These are phyloP conservation scores for Ametastegia equiseti DNA, from an alignment of 2,888 invertebrate genomes.

Conservation along the genomic window DNA sequence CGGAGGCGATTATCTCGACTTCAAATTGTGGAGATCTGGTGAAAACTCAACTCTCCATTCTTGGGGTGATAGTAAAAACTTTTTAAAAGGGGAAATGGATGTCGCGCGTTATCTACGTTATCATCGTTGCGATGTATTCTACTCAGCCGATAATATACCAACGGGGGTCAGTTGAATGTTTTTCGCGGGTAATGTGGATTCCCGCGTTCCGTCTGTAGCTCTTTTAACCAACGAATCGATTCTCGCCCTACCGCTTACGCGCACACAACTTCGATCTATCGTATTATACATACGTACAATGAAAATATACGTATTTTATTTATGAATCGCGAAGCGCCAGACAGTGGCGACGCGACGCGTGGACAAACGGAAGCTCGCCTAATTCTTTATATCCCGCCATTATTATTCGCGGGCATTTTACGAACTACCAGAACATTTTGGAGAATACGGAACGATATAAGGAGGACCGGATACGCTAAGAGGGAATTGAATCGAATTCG, in stretches of 20 bases:
- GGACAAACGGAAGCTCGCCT: neutral
- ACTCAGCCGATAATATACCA: neutral
- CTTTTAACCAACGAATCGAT: slow-evolving; percentile 25
- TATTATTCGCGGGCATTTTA: neutral
- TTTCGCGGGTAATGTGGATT: neutral
- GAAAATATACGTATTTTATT: neutral
- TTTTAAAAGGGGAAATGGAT: no score
- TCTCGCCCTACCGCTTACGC: no score
- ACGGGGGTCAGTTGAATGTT: neutral
- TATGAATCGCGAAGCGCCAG: neutral
- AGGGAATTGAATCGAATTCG: no score
- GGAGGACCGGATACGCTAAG: no score
- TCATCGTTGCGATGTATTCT: neutral
- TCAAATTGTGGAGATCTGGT: no score
- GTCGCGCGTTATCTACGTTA: no score
- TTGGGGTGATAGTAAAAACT: no score
- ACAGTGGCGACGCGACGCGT: slow-evolving; percentile 30
- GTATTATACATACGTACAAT: no score
- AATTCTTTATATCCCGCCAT: neutral
- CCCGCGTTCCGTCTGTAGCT: neutral
- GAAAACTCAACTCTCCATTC: no score
- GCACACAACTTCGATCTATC: no score
- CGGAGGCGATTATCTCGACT: no score
- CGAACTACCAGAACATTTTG: neutral
- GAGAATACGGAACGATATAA: neutral